Percentiles rank a stretch among this genome's conserved stretches.
phyloP scores from a whole-genome alignment of 2,888 invertebrate genomes.

The Polylopha cassiicola region DNA sequence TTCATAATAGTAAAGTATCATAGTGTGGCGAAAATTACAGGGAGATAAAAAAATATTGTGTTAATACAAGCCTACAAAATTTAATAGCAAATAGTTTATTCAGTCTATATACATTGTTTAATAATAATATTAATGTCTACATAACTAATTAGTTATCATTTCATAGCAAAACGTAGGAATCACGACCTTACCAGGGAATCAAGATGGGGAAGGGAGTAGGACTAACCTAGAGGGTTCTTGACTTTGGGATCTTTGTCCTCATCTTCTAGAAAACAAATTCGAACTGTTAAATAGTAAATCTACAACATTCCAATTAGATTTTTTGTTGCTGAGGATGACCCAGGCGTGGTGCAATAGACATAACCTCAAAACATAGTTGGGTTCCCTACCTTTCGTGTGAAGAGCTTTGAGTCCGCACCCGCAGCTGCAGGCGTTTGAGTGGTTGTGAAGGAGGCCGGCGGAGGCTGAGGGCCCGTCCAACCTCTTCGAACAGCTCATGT shows the following conservation, averaged over 20 bases:
- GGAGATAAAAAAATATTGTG: slow-evolving; percentile 25
- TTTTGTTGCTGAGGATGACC: slow-evolving; percentile 10
- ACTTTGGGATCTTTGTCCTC: slow-evolving; percentile 38
- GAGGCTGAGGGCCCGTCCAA: slow-evolving; percentile 48
- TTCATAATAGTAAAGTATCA: slow-evolving; percentile 25
- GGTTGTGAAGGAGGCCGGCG: slow-evolving; percentile 68
- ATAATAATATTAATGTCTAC: no score
- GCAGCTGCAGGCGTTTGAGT: slow-evolving; percentile 81
- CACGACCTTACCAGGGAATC: slow-evolving; percentile 16
- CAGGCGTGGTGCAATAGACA: slow-evolving; percentile 55
- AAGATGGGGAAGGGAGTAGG: slow-evolving; percentile 26
- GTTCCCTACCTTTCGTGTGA: slow-evolving; percentile 82
- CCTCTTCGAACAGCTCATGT: slow-evolving; percentile 78
- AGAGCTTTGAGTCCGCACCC: slow-evolving; percentile 80
- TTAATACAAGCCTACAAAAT: no score
- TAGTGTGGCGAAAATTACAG: slow-evolving; percentile 32
- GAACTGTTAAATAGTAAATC: slow-evolving; percentile 8
- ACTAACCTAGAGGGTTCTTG: slow-evolving; percentile 60
- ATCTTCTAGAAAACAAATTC: slow-evolving; percentile 41
- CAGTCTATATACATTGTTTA: no score
- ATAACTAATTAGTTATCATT: no score
- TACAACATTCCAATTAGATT: neutral
- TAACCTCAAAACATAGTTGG: slow-evolving; percentile 51
- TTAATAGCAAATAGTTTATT: no score
- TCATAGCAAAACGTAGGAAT: no score